These are phyloP conservation scores for Erpobdella octoculata DNA, from an alignment of 2,888 invertebrate species.

Conservation along the genomic window DNA sequence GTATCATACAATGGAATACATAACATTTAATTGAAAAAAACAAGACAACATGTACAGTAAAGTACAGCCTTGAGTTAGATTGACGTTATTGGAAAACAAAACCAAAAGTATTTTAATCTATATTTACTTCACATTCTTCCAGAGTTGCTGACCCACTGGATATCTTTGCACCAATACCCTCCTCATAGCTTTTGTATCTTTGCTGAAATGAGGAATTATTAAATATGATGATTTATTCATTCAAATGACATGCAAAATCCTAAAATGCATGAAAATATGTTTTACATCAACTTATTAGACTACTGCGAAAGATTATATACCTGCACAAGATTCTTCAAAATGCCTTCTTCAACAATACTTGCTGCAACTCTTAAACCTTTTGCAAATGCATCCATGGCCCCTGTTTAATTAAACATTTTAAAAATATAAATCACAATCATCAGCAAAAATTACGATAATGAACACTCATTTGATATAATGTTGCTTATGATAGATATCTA, in stretches of 20 bases:
- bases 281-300: neutral
- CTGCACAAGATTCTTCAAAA: constrained; percentile 59
- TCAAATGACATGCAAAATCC: too few species aligned
- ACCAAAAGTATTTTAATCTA: too few species aligned
- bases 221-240: too few species aligned
- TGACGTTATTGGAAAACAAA: too few species aligned
- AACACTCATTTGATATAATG: too few species aligned
- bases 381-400: constrained; percentile 59
- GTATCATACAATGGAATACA: too few species aligned
- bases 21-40: too few species aligned
- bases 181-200: constrained; percentile 58
- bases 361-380: constrained; percentile 58
- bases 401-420: constrained; percentile 37
- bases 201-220: too few species aligned
- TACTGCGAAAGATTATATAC: constrained; percentile 43
- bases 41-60: too few species aligned
- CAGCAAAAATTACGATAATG: too few species aligned
- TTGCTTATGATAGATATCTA: too few species aligned
- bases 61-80: too few species aligned
- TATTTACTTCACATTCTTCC: constrained; percentile 50
- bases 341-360: constrained; percentile 57
- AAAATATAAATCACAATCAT: neutral
- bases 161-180: constrained; percentile 60
- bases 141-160: constrained; percentile 57
- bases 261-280: neutral